Percentiles rank a stretch among this genome's conserved stretches.
Conservation (phyloP, 2,113 vertebrate species). For the Mormyrus iriodes region DNA sequence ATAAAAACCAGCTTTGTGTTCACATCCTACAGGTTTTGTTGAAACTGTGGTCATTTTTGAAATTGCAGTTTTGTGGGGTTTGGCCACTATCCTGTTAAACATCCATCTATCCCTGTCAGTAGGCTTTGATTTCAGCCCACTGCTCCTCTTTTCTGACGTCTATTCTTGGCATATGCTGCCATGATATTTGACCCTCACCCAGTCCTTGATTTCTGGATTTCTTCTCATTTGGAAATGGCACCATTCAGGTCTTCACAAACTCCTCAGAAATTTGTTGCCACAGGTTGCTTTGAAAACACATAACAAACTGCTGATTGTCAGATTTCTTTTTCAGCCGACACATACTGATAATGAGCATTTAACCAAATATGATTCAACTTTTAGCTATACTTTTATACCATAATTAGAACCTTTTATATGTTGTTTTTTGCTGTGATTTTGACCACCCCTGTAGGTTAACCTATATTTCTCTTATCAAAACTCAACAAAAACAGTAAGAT, state of each 20-base stretch:
- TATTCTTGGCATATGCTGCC: neutral
- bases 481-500: neutral
- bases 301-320: neutral
- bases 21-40: neutral
- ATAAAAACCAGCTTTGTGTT: neutral
- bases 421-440: neutral
- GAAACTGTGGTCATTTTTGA: neutral
- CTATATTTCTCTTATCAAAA: neutral
- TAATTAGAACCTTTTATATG: neutral
- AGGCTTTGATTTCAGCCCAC: neutral
- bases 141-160: neutral
- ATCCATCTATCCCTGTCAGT: neutral
- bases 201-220: neutral
- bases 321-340: neutral
- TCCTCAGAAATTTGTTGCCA: neutral
- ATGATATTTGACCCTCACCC: neutral
- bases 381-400: neutral
- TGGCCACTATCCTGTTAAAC: neutral
- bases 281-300: neutral
- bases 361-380: neutral
- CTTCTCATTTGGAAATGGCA: neutral
- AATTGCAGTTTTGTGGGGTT: neutral
- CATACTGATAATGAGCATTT: neutral
- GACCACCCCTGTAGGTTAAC: neutral
- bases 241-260: neutral